Percentiles rank a stretch among this genome's conserved stretches.
phyloP scores from a whole-genome alignment of 2,888 invertebrate species.

The Campopleginae sp. region DNA sequence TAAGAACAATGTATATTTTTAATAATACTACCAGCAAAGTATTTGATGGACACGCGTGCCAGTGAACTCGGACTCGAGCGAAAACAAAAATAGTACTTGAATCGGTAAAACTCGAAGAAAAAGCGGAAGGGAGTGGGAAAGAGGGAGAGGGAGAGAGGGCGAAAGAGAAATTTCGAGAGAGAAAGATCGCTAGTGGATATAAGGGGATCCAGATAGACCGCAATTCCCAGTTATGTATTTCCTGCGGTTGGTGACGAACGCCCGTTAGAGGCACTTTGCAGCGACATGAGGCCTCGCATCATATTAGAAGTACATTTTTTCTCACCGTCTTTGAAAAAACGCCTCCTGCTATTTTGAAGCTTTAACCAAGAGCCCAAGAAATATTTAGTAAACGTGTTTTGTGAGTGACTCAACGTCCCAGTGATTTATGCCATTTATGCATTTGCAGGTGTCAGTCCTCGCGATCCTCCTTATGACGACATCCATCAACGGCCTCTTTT shows the following conservation, averaged over 20 bases:
- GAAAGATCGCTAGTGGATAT: constrained; percentile 72
- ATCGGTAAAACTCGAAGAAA: constrained; percentile 60
- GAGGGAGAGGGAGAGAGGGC: not conserved
- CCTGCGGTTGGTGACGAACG: constrained; percentile 72
- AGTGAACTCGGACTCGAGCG: constrained; percentile 59
- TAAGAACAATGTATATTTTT: not conserved
- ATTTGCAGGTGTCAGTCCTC: constrained; percentile 64
- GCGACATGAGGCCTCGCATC: constrained; percentile 70
- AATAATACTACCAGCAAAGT: not conserved
- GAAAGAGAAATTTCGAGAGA: constrained; percentile 9
- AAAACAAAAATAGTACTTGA: constrained; percentile 61
- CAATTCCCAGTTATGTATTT: constrained; percentile 78
- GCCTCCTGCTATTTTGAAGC: not conserved
- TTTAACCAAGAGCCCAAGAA: not conserved
- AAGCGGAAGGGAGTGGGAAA: not conserved
- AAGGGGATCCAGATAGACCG: constrained; percentile 74
- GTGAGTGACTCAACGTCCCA: constrained; percentile 8
- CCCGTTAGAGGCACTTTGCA: constrained; percentile 64
- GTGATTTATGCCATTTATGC: constrained; percentile 1
- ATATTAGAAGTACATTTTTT: constrained; percentile 72
- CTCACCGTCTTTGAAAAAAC: not conserved
- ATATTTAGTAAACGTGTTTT: not conserved
- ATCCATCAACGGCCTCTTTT: constrained; percentile 74
- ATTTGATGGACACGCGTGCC: constrained; percentile 47
- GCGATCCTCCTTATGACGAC: constrained; percentile 69